Evolutionary conservation across 2,888 invertebrate species (phyloP), one percentile per base, ranked within the genome.

Genomic region (Cosmia trapezina): DNA sequence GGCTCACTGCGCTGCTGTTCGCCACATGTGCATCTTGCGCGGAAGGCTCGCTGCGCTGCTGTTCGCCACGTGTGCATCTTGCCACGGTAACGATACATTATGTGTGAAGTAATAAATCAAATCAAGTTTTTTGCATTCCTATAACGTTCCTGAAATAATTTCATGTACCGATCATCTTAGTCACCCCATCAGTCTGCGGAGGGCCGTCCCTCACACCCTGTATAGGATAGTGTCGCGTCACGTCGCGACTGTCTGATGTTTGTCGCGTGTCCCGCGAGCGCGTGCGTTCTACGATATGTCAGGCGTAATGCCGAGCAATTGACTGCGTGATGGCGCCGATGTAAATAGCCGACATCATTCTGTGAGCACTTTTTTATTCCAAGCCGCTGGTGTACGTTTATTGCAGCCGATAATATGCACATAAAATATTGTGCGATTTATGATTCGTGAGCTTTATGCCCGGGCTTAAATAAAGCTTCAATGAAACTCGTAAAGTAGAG

Each of bases 391-490:
- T 69, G 54, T 69, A 62, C 37, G 45, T 66, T 80, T 80, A 80
- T 79, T 79, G 74, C 54, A 56, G n/a, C 22, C 61, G 68, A 68
- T 79, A 79, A 73, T 69, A 73, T 69, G 62, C 62, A 19, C 56
- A 69, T 79, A 57, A 68, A 83, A 79, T 83, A 79, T 78, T 78
- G 47, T 56, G 47, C 53, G 63, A 78, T 72, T 78, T 83, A 79
- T 73, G 61, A 65, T 64, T 64, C 79, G 66, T 64, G 41, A 37
- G 33, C 56, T 78, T 72, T 82, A 80, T 63, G 41, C 19, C 11
- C 14, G 37, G 19, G 14, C 56, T 67, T 72, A 61, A 78, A 64
- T 64, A 68, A 82, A 83, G 60, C 56, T 59, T 45, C 51, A 72
- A 67, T 68, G 64, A 45, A 73, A 79, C 56, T 80, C 49, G 37